Evolutionary conservation across 2,113 vertebrate species (phyloP), one percentile per base, ranked within the genome.

Genomic region (Ammodytes marinus): DNA sequence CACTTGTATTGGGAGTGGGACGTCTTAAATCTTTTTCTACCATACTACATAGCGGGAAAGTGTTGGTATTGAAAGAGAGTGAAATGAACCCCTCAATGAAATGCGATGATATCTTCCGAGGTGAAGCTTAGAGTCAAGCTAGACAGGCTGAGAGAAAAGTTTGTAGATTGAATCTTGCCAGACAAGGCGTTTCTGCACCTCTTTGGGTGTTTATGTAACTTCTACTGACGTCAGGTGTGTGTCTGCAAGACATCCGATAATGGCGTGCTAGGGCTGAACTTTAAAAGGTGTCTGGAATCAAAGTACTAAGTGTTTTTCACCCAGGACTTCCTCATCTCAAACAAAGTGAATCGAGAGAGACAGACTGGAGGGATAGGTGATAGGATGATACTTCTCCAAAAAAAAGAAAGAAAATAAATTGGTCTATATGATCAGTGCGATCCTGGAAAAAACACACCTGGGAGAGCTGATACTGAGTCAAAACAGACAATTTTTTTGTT

Each of bases 201-300:
- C 19, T 46, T 37, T 59, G 45, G 37, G 45, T 70, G 70, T 75
- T 27, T 60, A 37, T 69, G 46, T 55, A 27, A 52, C 17, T 43
- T 27, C 27, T 43, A 45, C 15, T n/a, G 12, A 37, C 11, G 39
- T 68, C 39, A 53, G 45, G 15, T 72, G 69, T 27, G 13, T 39
- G 43, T 43, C 66, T 47, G 17, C 0, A 39, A 74, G 71, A 77
- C 81, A 53, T 53, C 0, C 64, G 54, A 43, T 80, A 85, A 85
- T 74, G 35, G 50, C 0, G 4, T 40, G 45, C 39, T 19, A 0
- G 50, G 35, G 49, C 71, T 89, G 60, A 89, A 89, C 85, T 85
- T 86, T 74, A 87, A 83, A 27, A 90, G 63, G 70, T 83, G 85
- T 87, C 65, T 52, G 63, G 72, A 47, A 75, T 80, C 64, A 87